Base-by-base conservation (phyloP, 2,113 vertebrate species). In the Podarcis cretensis region DNA sequence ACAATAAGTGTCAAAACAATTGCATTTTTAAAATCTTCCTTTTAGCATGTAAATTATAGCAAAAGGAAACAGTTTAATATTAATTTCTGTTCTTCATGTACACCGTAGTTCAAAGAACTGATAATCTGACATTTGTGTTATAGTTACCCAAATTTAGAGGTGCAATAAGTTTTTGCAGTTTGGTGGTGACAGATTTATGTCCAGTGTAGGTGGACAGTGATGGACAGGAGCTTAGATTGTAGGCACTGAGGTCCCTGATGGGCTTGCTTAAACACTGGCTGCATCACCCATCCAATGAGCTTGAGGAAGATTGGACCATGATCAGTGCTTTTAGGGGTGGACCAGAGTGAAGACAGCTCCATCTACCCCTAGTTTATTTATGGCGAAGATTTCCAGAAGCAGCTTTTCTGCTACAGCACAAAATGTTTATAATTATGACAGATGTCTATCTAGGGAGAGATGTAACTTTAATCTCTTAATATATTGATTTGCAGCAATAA, bases 401-500 rank as follows among this genome's bases (percentile, higher is more conserved):
- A 76, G 30, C 2, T 83, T 9, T 65, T n/a, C 35, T 35, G 37
- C 16, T 13, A 21, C 4, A 16, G 48, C 85, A 27, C 89, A 79
- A 87, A 94, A 97, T 96, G 92, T 96, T 95, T 90, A 78, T 94
- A 94, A 81, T 85, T 90, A 81, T 94, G 81, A 25, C 77, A 82
- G 76, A 79, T 80, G 93, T 63, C 81, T 89, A 92, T 40, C 80
- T 25, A 74, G 37, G 91, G 92, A 21, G 96, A 96, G 93, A 92
- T 91, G 89, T 93, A 92, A 75, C 92, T 89, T 93, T 91, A 93
- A 95, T 94, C 69, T 96, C 87, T 54, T 93, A 91, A 97, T 95
- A 95, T 96, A 96, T 96, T 96, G 96, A 96, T 96, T 90, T 94
- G 91, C 80, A 37, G 8, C 95, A 96, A 94, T 95, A 96, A 91